These are phyloP conservation scores for Machimus rusticus DNA, from an alignment of 2,888 invertebrate genomes.

Conservation along the genomic window DNA sequence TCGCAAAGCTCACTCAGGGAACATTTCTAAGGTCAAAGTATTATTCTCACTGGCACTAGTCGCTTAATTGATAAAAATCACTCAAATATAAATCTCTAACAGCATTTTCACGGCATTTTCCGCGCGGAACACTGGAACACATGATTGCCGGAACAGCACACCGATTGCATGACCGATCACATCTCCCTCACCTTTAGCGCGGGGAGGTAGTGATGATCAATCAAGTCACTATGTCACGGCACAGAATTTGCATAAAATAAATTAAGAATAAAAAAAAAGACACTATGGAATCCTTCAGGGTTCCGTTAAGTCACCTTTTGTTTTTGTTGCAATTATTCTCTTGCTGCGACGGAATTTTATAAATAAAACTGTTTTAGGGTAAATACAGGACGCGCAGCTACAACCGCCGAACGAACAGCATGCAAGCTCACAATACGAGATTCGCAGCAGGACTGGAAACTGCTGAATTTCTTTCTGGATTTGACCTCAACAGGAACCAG, in stretches of 20 bases:
- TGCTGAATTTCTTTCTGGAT: slow-evolving; percentile 58
- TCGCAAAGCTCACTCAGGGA: not conserved
- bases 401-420: slow-evolving; percentile 51
- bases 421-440: slow-evolving; percentile 60
- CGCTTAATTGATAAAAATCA: not conserved
- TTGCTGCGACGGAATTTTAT: not conserved
- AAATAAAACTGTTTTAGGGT: not conserved
- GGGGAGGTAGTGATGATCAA: not conserved
- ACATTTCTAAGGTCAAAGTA: not conserved
- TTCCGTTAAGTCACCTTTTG: not conserved
- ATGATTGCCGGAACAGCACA: not conserved
- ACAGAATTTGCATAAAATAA: not conserved
- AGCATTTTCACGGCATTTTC: not conserved
- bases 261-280: not conserved
- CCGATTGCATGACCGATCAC: not conserved
- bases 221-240: not conserved
- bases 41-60: not conserved
- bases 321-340: not conserved
- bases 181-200: not conserved
- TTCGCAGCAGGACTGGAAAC: slow-evolving; percentile 64
- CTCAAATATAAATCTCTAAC: not conserved
- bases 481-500: slow-evolving; percentile 50
- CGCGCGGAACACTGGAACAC: not conserved
- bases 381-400: slow-evolving; percentile 11
- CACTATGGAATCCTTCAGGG: not conserved